Percentiles rank a stretch among this genome's conserved stretches.
Conservation (phyloP, 2,797 vertebrate species). For the Neolamprologus multifasciatus region DNA sequence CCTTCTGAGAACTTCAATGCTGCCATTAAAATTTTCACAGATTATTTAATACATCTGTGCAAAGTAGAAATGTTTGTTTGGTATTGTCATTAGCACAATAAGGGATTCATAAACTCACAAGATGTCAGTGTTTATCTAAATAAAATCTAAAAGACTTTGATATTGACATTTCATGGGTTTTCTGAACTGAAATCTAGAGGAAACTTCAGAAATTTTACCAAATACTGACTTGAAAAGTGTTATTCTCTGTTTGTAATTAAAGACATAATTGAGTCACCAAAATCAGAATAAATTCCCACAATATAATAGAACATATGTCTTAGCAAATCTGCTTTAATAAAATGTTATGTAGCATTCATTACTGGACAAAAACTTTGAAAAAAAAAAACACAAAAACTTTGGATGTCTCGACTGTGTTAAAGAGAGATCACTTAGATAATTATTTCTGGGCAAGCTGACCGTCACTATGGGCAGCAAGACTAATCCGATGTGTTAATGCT, state of each 20-base stretch:
- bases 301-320: background rate
- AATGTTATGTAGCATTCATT: background rate
- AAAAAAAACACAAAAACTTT: background rate
- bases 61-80: background rate
- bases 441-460: background rate
- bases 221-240: background rate
- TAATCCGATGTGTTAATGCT: background rate
- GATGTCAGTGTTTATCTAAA: background rate
- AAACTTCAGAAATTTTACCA: background rate
- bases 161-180: background rate
- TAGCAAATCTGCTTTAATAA: background rate
- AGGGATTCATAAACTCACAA: background rate
- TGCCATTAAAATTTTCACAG: background rate
- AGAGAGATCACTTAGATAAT: background rate
- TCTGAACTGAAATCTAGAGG: background rate
- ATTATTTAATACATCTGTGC: background rate
- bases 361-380: background rate
- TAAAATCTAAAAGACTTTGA: background rate
- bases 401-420: background rate
- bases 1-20: background rate
- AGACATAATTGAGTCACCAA: background rate
- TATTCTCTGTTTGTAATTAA: background rate
- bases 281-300: background rate
- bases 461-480: background rate
- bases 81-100: background rate